A percentile compares a stretch with the other conserved stretches of the same genome.
These are phyloP conservation scores for Diadegma fenestrale DNA, from an alignment of 2,888 invertebrate genomes.

Conservation along the genomic window DNA sequence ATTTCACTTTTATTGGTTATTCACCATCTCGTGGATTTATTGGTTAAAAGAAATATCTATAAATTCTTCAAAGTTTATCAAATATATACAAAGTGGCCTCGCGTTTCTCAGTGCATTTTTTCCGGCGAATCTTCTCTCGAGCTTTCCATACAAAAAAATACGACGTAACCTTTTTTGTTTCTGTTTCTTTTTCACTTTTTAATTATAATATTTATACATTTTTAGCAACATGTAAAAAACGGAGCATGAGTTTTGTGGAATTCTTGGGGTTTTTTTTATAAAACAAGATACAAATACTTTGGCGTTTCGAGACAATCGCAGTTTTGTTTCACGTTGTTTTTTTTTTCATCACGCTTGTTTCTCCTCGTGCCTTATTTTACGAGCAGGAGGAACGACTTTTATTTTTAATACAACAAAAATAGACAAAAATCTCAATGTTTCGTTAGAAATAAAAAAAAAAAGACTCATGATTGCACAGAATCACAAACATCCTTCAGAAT, in stretches of 20 bases:
- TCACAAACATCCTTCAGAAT: slow-evolving; percentile 29
- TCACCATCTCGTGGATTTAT: slow-evolving; percentile 33
- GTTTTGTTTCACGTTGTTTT: background rate
- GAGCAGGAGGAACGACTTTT: slow-evolving; percentile 31
- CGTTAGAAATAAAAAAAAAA: slow-evolving; percentile 26
- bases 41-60: slow-evolving; percentile 66
- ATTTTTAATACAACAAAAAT: background rate
- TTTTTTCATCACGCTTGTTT: background rate
- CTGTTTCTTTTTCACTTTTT: slow-evolving; percentile 52
- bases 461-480: slow-evolving; percentile 30
- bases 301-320: slow-evolving; percentile 49
- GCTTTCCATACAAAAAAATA: slow-evolving; percentile 60
- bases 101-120: slow-evolving; percentile 26
- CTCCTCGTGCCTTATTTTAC: slow-evolving; percentile 12
- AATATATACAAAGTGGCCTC: slow-evolving; percentile 80
- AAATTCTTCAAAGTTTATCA: slow-evolving; percentile 73
- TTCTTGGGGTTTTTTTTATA: slow-evolving; percentile 47
- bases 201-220: slow-evolving; percentile 65
- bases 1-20: slow-evolving; percentile 30
- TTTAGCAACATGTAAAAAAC: slow-evolving; percentile 69
- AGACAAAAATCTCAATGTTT: slow-evolving; percentile 42
- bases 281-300: slow-evolving; percentile 49
- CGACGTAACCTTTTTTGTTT: slow-evolving; percentile 40
- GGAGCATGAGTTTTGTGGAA: slow-evolving; percentile 43
- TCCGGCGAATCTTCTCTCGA: slow-evolving; percentile 63